Evolutionary conservation across 2,113 vertebrate species (phyloP).

Genomic region (Mesoclemmys tuberculata): DNA sequence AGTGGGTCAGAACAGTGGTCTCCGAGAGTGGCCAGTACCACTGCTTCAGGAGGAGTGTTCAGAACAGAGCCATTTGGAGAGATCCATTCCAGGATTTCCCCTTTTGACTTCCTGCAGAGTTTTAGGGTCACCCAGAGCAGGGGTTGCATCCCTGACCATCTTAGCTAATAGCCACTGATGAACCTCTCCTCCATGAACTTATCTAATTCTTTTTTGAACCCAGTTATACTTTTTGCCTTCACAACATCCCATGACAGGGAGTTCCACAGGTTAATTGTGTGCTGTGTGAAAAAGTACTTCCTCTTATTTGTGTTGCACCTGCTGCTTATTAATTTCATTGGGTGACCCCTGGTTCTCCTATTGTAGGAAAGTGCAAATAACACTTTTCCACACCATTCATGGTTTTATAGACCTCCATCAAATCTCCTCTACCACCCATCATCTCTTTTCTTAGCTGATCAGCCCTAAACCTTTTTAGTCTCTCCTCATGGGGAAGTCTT

Average conservation of each 20-base stretch:
- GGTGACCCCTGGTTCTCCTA: neutral
- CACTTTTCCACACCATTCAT: neutral
- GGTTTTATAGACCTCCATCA: neutral
- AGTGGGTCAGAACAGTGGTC: neutral
- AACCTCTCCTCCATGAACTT: neutral
- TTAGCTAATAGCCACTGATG: neutral
- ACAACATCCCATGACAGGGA: neutral
- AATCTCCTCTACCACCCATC: neutral
- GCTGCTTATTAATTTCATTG: neutral
- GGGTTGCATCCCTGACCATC: neutral
- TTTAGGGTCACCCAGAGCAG: neutral
- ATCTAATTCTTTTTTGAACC: neutral
- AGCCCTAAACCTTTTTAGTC: neutral
- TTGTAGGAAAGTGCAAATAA: neutral
- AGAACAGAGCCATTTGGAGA: neutral
- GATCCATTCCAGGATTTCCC: neutral
- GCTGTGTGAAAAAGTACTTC: neutral
- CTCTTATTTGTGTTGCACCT: neutral
- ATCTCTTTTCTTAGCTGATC: neutral
- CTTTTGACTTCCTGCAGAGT: neutral
- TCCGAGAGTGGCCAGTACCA: neutral
- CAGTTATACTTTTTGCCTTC: neutral
- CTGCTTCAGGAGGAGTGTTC: neutral
- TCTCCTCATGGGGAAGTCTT: neutral
- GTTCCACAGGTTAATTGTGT: neutral